phyloP scores from a whole-genome alignment of 1,140 invertebrate genomes.

The Venturia canescens region DNA sequence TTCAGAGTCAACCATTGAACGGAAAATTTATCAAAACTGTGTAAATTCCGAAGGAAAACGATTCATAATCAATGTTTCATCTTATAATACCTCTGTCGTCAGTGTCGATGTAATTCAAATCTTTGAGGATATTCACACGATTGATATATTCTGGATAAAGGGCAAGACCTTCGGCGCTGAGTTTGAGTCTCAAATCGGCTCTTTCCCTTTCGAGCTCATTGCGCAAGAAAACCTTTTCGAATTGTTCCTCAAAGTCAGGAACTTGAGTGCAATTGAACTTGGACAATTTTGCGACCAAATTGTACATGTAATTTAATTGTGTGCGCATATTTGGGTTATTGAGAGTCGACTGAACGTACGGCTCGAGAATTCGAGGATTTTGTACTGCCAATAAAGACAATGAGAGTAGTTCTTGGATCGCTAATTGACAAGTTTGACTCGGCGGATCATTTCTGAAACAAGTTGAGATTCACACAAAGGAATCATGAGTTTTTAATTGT shows the following conservation, averaged over 20 bases:
- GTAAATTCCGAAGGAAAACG: no score
- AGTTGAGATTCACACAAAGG: neutral
- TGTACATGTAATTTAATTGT: constrained; percentile 23
- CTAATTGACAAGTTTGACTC: constrained; percentile 79
- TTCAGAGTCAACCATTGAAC: no score
- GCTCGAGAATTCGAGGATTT: constrained; percentile 56
- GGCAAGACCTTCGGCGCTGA: constrained; percentile 91
- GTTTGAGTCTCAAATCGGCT: constrained; percentile 83
- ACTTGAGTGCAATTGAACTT: constrained; percentile 71
- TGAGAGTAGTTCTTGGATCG: constrained; percentile 81
- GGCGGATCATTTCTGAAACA: constrained; percentile 79
- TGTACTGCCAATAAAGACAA: constrained; percentile 74
- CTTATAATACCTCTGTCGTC: no score
- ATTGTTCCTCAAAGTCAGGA: constrained; percentile 83
- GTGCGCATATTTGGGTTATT: constrained; percentile 32
- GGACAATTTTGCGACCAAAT: neutral
- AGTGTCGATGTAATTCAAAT: constrained; percentile 86
- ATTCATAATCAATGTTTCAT: no score
- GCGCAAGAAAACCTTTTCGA: constrained; percentile 83
- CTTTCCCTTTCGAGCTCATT: constrained; percentile 85
- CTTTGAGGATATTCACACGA: no score
- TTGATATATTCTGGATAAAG: constrained; percentile 94
- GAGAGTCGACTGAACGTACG: constrained; percentile 45
- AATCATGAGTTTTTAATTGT: neutral
- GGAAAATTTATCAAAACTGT: neutral